Percentiles rank a stretch among this genome's conserved stretches.
Evolutionary conservation across 1,140 invertebrate species (phyloP).

Genomic region (Akabosia matsudoensis): DNA sequence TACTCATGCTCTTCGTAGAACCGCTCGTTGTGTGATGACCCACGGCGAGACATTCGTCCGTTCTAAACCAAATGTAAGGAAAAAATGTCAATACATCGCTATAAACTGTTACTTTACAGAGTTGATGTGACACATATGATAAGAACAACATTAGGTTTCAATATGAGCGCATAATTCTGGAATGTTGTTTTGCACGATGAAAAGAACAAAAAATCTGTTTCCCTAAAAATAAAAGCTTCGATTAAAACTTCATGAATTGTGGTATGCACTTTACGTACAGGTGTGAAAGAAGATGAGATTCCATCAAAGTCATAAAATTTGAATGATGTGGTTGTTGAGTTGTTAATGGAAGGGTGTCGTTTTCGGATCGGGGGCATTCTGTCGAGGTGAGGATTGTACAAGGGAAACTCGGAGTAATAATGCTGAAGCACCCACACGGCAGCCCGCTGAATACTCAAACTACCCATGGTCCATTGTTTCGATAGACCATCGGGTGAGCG

Average conservation of each 20-base stretch:
- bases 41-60: constrained; percentile 59
- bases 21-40: constrained; percentile 88
- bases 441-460: constrained; percentile 89
- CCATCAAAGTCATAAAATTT: constrained; percentile 97
- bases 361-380: constrained; percentile 70
- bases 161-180: not conserved
- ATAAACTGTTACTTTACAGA: too few relatives aligned
- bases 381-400: constrained; percentile 95
- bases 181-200: too few relatives aligned
- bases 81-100: too few relatives aligned
- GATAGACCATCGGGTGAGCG: constrained; percentile 86
- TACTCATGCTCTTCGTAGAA: constrained; percentile 98
- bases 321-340: constrained; percentile 56
- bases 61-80: not conserved
- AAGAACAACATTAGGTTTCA: not conserved
- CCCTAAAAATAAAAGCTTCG: too few relatives aligned
- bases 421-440: constrained; percentile 89
- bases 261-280: constrained; percentile 48
- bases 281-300: constrained; percentile 65
- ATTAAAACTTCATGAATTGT: too few relatives aligned
- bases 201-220: too few relatives aligned
- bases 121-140: not conserved
- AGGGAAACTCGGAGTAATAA: constrained; percentile 93
- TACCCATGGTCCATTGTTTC: constrained; percentile 73
- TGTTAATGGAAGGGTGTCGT: constrained; percentile 41